Conservation (phyloP, 2,113 vertebrate genomes). For the Pedionomus torquatus region DNA sequence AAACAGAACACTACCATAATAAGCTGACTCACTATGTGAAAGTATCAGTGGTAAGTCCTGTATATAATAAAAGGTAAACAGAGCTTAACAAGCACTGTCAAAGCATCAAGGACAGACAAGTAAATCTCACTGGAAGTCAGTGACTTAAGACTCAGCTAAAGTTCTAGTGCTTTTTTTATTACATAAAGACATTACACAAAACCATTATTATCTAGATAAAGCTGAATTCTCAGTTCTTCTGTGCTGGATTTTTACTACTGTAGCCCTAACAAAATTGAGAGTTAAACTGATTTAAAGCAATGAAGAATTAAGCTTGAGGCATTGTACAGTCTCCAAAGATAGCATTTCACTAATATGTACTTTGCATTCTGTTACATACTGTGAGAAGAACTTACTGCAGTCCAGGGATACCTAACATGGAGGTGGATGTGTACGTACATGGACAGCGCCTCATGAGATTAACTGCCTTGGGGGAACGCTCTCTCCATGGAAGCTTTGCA, state of each 20-base stretch:
- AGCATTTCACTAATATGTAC: background rate
- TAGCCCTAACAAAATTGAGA: background rate
- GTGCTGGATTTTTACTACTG: background rate
- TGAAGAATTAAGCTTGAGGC: background rate
- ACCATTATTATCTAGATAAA: background rate
- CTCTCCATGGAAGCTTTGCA: constrained; percentile 33
- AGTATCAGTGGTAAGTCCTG: background rate
- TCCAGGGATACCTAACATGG: background rate
- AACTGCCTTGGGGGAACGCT: background rate
- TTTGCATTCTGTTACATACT: background rate
- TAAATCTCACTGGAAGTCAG: background rate
- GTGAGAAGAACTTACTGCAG: background rate
- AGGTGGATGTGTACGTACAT: background rate
- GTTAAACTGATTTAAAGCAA: background rate
- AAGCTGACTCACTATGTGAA: background rate
- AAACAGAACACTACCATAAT: background rate
- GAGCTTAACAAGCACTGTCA: background rate
- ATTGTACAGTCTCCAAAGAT: background rate
- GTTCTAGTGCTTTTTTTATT: background rate
- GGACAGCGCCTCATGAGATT: background rate
- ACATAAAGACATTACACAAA: background rate
- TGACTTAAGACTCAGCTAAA: background rate
- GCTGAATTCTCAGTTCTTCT: background rate
- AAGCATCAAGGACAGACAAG: background rate
- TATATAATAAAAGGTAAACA: background rate